Conservation (phyloP, 2,888 invertebrate species). For the Mesorhabditis belari region DNA sequence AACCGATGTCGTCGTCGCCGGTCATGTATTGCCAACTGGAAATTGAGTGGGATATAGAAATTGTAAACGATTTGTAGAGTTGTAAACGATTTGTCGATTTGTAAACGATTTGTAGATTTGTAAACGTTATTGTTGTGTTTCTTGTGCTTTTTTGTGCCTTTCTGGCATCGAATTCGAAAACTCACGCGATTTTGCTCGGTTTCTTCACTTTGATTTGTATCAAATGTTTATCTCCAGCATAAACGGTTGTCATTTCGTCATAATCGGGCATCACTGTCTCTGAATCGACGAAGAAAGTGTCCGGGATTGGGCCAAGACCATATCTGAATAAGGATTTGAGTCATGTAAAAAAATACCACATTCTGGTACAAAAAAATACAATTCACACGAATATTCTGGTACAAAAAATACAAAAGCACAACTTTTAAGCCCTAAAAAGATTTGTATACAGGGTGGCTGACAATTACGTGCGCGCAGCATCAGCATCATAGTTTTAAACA, state of each 20-base stretch:
- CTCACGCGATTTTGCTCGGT: conserved; percentile 35
- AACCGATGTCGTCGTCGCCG: conserved; percentile 51
- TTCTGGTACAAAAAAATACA: no score
- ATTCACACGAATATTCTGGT: no score
- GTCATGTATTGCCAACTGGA: conserved; percentile 52
- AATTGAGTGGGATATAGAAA: neutral
- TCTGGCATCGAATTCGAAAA: neutral
- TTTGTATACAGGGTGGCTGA: no score
- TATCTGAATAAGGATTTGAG: conserved; percentile 20
- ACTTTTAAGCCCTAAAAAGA: no score
- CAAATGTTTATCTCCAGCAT: conserved; percentile 51
- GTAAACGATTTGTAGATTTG: neutral
- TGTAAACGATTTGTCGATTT: neutral
- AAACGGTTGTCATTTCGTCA: conserved; percentile 49
- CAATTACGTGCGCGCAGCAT: no score
- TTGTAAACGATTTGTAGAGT: neutral
- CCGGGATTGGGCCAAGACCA: conserved; percentile 50
- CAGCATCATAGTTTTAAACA: no score
- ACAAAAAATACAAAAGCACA: no score
- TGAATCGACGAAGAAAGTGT: conserved; percentile 46
- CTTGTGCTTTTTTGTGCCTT: neutral
- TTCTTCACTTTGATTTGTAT: conserved; percentile 46
- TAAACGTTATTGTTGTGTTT: neutral
- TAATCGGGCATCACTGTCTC: conserved; percentile 44
- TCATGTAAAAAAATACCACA: no score